phyloP scores from a whole-genome alignment of 2,888 invertebrate genomes.

The Hemaris fuciformis region DNA sequence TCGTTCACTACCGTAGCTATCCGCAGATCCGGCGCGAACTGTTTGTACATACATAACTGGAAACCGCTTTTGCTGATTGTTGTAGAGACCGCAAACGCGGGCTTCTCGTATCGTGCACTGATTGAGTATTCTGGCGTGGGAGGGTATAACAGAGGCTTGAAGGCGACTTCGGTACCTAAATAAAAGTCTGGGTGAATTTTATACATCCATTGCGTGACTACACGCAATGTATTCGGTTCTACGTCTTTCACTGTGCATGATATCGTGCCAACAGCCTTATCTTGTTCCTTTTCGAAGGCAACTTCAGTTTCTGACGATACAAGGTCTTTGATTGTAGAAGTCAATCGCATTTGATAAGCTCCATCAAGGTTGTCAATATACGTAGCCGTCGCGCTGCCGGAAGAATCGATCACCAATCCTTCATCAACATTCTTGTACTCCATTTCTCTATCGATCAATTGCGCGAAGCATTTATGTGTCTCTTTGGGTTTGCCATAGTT shows the following conservation, averaged over 20 bases:
- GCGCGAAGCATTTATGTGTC: constrained; percentile 56
- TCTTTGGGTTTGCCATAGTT: constrained; percentile 66
- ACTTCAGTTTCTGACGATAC: constrained; percentile 70
- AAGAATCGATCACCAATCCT: constrained; percentile 59
- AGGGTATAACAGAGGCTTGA: constrained; percentile 54
- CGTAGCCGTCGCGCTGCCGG: constrained; percentile 67
- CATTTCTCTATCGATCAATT: constrained; percentile 67
- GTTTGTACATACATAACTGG: constrained; percentile 66
- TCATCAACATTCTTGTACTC: constrained; percentile 53
- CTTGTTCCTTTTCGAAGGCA: constrained; percentile 55
- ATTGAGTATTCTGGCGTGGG: constrained; percentile 56
- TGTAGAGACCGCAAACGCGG: constrained; percentile 54
- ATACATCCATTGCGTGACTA: constrained; percentile 69
- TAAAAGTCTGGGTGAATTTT: constrained; percentile 54
- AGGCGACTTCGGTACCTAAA: constrained; percentile 61
- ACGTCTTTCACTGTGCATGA: constrained; percentile 62
- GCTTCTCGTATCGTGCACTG: constrained; percentile 60
- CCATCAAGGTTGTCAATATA: constrained; percentile 59
- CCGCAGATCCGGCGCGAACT: constrained; percentile 58
- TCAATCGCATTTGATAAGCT: constrained; percentile 57
- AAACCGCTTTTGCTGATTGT: constrained; percentile 62
- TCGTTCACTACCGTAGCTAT: constrained; percentile 66
- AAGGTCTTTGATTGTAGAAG: constrained; percentile 67
- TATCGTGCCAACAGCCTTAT: constrained; percentile 53
- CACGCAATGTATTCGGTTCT: constrained; percentile 57